phyloP scores from a whole-genome alignment of 2,888 invertebrate species.

The Chloromyia formosa region DNA sequence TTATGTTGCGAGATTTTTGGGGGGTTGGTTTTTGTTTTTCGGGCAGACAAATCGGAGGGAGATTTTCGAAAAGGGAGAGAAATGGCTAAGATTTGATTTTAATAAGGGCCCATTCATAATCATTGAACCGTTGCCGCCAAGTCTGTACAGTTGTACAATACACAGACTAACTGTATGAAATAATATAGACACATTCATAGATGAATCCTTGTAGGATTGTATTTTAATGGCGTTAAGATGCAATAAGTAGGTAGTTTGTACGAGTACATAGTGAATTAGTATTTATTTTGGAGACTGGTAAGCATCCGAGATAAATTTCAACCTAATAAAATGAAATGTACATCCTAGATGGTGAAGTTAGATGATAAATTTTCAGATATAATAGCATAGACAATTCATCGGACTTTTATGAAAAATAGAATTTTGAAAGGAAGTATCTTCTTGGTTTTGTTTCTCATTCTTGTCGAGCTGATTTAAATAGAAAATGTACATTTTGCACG shows the following conservation, averaged over 20 bases:
- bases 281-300: neutral
- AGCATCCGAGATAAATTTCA: too few relatives aligned
- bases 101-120: conserved; percentile 46
- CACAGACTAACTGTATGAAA: too few relatives aligned
- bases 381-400: too few relatives aligned
- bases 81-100: conserved; percentile 22
- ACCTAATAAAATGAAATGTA: too few relatives aligned
- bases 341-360: too few relatives aligned
- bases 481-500: too few relatives aligned
- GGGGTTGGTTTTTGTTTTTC: conserved; percentile 8
- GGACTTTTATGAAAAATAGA: too few relatives aligned
- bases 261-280: neutral
- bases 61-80: conserved; percentile 4
- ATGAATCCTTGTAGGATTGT: neutral
- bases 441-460: too few relatives aligned
- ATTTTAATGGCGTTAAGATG: neutral
- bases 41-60: neutral
- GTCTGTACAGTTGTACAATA: conserved; percentile 21
- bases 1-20: conserved; percentile 26
- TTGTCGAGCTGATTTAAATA: too few relatives aligned
- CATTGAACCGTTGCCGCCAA: conserved; percentile 44
- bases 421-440: too few relatives aligned
- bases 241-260: neutral
- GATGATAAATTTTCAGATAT: too few relatives aligned
- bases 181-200: too few relatives aligned